Evolutionary conservation across 2,797 vertebrate species (phyloP).

Genomic region (Ctenopoma multispine): DNA sequence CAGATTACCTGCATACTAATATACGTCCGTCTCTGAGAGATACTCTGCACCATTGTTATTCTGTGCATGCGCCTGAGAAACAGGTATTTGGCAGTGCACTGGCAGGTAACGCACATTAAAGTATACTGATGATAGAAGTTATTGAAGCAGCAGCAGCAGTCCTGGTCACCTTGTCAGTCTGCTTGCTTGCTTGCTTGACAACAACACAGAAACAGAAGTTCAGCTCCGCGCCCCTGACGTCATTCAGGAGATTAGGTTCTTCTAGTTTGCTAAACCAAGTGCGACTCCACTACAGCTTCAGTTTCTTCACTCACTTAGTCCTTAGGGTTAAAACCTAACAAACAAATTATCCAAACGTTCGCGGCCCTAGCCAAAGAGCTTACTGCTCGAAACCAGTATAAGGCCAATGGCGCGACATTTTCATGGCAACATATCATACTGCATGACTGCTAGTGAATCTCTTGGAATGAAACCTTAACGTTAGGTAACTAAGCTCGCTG

Average conservation of each 20-base stretch:
- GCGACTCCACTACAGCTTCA: conserved; percentile 9
- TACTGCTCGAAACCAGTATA: not conserved
- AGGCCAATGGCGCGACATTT: conserved; percentile 70
- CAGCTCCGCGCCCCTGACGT: conserved; percentile 75
- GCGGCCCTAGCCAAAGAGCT: not conserved
- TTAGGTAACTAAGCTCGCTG: conserved; percentile 37
- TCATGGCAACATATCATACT: conserved; percentile 41
- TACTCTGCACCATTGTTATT: too few relatives aligned
- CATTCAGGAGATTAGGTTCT: conserved; percentile 63
- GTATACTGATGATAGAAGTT: not conserved
- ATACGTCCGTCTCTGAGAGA: too few relatives aligned
- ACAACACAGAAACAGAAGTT: conserved; percentile 79
- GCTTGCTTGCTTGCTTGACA: conserved; percentile 59
- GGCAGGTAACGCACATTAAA: not conserved
- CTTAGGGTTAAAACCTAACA: not conserved
- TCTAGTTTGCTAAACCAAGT: conserved; percentile 45
- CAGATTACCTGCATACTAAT: too few relatives aligned
- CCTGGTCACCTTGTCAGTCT: too few relatives aligned
- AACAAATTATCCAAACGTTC: not conserved
- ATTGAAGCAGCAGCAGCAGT: too few relatives aligned
- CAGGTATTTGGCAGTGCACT: too few relatives aligned
- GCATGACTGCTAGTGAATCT: conserved; percentile 25
- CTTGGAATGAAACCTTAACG: conserved; percentile 52
- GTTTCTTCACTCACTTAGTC: not conserved
- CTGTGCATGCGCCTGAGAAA: too few relatives aligned